Evolutionary conservation across 2,797 vertebrate genomes (phyloP), one percentile per base, ranked within the genome.

Genomic region (Hylomyscus alleni): DNA sequence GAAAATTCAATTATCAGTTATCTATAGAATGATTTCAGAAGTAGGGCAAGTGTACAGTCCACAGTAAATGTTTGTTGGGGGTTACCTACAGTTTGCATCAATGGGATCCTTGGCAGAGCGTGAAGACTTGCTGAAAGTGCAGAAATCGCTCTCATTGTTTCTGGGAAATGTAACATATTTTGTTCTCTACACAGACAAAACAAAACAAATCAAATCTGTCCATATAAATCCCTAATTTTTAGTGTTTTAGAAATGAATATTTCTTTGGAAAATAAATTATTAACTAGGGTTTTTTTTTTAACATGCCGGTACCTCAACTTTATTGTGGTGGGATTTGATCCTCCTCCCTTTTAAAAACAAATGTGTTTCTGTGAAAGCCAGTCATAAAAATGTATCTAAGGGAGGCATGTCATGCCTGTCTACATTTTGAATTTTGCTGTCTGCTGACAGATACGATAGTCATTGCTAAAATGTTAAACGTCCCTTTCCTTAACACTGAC

Each of bases 261-360:
- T 96, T 85, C 50, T 82, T 87, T 83, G 84, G 58, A 82, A 95
- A 93, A 94, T 97, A 40, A 97, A 95, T 95, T 95, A 93, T 96
- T 97, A 89, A 95, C 80, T 40, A 96, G 87, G 62, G 20, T 86
- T 95, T 95, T 62, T 95, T 95, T 62, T 31, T 29, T 81, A 86
- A 88, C 67, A 37, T 72, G 34, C 47, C 83, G 3, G 31, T 40
- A 47, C 29, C 85, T 93, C 93, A 56, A 78, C 92, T 93, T 93
- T 90, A 83, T 86, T 93, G 19, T 89, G 91, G 15, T 94, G 50
- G 88, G 44, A 93, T 94, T 85, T 94, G 87, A 69, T 54, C 69
- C 94, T 91, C 31, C 34, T 77, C 47, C 72, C 90, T 84, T 80
- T 26, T n/a, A 76, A 81, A 95, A 91, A 82, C 76, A 94, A 73